phyloP scores from a whole-genome alignment of 1,140 invertebrate species.

The Tribolium madens region DNA sequence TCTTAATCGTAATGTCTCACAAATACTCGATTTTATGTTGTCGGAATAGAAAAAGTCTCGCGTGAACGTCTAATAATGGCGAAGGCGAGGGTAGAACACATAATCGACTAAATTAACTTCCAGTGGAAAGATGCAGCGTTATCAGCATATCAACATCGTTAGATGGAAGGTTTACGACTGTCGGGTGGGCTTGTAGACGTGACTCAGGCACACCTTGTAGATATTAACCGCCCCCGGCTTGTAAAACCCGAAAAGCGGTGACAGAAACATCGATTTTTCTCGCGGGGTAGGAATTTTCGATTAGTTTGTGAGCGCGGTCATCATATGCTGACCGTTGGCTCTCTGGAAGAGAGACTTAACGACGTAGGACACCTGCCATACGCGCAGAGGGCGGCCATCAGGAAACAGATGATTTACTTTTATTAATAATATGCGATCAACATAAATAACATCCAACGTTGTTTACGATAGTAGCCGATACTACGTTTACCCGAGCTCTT shows the following conservation, averaged over 20 bases:
- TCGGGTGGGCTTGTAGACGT: slow-evolving; percentile 45
- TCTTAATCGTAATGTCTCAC: slow-evolving; percentile 23
- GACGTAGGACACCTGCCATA: slow-evolving; percentile 46
- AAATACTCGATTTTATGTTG: slow-evolving; percentile 11
- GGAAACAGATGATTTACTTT: slow-evolving; percentile 53
- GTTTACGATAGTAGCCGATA: slow-evolving; percentile 36
- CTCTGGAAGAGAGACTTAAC: slow-evolving; percentile 36
- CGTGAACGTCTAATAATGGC: slow-evolving; percentile 31
- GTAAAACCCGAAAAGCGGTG: slow-evolving; percentile 5
- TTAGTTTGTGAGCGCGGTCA: slow-evolving; percentile 34
- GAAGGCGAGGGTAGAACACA: slow-evolving; percentile 32
- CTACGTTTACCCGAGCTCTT: slow-evolving; percentile 9
- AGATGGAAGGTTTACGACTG: slow-evolving; percentile 43
- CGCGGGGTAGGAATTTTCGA: background rate
- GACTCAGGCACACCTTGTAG: slow-evolving; percentile 41
- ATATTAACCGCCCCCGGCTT: slow-evolving; percentile 43
- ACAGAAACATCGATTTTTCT: background rate
- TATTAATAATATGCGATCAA: slow-evolving; percentile 49
- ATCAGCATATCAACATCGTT: slow-evolving; percentile 48
- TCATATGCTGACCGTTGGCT: slow-evolving; percentile 48
- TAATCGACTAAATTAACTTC: slow-evolving; percentile 49
- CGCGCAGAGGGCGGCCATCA: slow-evolving; percentile 46
- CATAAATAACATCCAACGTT: slow-evolving; percentile 42
- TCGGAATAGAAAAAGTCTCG: slow-evolving; percentile 6
- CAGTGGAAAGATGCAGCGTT: slow-evolving; percentile 48